Evolutionary conservation across 1,140 invertebrate species (phyloP), one percentile per base, ranked within the genome.

Genomic region (Drosophila sproati): DNA sequence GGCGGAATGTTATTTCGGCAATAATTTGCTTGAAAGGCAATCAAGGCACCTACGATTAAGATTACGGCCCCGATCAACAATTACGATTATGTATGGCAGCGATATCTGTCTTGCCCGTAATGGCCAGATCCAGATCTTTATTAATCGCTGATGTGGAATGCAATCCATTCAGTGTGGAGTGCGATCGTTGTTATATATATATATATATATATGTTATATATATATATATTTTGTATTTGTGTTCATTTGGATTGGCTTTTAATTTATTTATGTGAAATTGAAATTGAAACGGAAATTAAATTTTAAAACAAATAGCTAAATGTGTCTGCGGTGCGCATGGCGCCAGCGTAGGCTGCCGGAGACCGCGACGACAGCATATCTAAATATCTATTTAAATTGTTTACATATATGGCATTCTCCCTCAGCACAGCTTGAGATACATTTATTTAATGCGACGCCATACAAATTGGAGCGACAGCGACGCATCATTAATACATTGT

Each of bases 261-360:
- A 89, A 89, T 89, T 89, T 90, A 89, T 89, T 89, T 89, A 89
- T 89, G 85, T 89, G 85, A 74, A 74, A 60, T 73, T 74, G 72
- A 89, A 89, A 88, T 88, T 91, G 90, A 91, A 91, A 91, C 90
- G 90, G 90, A 91, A 91, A 91, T 91, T 91, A 91, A 90, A 88
- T 85, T 91, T 90, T 86, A 90, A 89, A 89, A 89, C 86, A 90
- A 90, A 89, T 89, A 82, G 86, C 75, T 34, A 66, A 64, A 59
- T 60, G 73, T 57, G 60, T 37, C 34, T 29, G 48, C 51, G 63
- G 56, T 60, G 57, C 28, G 71, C 51, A 43, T 83, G 83, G 83
- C 83, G 83, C 85, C 85, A 83, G 80, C 85, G 85, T 89, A 82
- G 83, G 83, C 64, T 37, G 69, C 59, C 45, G 37, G 69, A 57